These are phyloP conservation scores for Tyto alba DNA, from an alignment of 2,113 vertebrate genomes.

Conservation along the genomic window DNA sequence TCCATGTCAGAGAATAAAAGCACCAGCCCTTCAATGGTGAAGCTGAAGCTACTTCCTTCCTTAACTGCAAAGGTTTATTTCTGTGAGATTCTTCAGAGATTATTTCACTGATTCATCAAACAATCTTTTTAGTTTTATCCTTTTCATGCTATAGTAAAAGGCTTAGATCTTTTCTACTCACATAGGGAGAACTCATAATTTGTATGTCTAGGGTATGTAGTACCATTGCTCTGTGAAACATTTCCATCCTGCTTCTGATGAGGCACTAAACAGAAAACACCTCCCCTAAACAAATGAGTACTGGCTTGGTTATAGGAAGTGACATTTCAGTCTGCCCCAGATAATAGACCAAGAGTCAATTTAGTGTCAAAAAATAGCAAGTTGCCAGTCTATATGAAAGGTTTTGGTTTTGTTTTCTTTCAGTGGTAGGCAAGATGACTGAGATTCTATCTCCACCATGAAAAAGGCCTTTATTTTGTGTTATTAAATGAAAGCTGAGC, in stretches of 20 bases:
- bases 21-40: background rate
- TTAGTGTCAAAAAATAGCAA: background rate
- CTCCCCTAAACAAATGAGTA: background rate
- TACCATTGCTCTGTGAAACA: background rate
- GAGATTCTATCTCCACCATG: conserved; percentile 14
- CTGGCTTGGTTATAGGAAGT: background rate
- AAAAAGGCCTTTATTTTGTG: conserved; percentile 43
- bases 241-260: background rate
- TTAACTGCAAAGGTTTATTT: background rate
- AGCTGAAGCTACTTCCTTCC: background rate
- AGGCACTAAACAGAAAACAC: background rate
- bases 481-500: conserved; percentile 58
- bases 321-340: background rate
- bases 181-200: background rate
- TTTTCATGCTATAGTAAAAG: background rate
- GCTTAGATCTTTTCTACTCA: background rate
- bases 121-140: background rate
- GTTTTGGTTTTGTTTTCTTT: conserved; percentile 7
- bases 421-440: background rate
- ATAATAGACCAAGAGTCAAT: background rate
- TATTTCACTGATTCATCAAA: background rate
- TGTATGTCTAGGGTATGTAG: background rate
- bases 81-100: background rate
- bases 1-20: conserved; percentile 1
- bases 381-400: background rate